A percentile compares a stretch with the other conserved stretches of the same genome.
Conservation (phyloP, 1,140 invertebrate genomes). For the Neodiprion pinetum region DNA sequence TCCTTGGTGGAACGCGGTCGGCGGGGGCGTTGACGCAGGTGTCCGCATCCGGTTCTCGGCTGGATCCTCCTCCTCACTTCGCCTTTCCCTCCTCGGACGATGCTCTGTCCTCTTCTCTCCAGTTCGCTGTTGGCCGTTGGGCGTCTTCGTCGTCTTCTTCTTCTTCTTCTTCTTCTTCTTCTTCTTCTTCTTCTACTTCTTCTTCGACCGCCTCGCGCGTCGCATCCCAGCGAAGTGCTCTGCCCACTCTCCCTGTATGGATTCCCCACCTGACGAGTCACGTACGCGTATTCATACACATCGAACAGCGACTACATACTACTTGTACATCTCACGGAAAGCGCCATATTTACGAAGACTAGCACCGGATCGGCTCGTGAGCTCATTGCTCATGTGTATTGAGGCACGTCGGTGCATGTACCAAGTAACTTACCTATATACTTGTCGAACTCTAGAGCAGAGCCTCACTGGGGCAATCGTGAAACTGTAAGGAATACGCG, state of each 20-base stretch:
- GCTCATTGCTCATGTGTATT: too few relatives aligned
- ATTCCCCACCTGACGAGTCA: neutral
- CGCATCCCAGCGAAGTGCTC: neutral
- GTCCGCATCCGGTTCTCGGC: neutral
- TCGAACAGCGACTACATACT: neutral
- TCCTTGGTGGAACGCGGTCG: neutral
- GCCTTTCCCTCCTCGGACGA: neutral
- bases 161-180: neutral
- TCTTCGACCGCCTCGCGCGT: neutral
- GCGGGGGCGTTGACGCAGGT: constrained; percentile 3
- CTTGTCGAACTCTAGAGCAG: too few relatives aligned
- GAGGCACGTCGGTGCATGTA: too few relatives aligned
- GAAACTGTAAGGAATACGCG: too few relatives aligned
- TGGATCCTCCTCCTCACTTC: neutral
- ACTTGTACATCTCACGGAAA: neutral
- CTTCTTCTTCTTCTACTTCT: neutral
- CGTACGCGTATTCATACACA: neutral
- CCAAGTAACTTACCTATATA: too few relatives aligned
- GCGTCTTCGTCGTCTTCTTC: neutral
- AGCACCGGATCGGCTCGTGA: neutral
- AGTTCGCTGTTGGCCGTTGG: too few relatives aligned
- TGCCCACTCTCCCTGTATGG: neutral
- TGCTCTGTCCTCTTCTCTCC: neutral
- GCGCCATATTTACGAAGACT: constrained; percentile 1
- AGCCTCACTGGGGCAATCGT: too few relatives aligned